Evolutionary conservation across 2,888 invertebrate genomes (phyloP), one percentile per base, ranked within the genome.

Genomic region (Tinea trinotella): DNA sequence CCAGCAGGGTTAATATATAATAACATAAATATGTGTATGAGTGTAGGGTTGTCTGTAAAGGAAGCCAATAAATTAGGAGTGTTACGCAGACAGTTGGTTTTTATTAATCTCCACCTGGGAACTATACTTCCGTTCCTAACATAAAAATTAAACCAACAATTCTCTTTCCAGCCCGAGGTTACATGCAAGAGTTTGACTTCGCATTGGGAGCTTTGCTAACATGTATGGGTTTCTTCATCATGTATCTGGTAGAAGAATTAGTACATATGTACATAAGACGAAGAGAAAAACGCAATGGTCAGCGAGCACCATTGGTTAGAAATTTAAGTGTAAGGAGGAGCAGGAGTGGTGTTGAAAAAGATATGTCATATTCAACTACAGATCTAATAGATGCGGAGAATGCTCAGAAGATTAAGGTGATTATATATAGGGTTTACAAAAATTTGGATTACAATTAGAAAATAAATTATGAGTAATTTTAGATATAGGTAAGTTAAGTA

Each of bases 231-330:
- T 93, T 93, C 76, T 92, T 93, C 73, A 74, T 90, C 18, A 92
- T 93, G 89, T 93, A 92, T 66, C 76, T 93, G 6, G 90, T 94
- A n/a, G 95, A 95, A 62, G 94, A 95, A 66, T 61, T 91, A 50
- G 92, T 94, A 1, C 94, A 94, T 65, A 67, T 88, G 50, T 91
- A 92, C 67, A 82, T 94, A 53, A 88, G 89, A 64, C 68, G 75
- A 3, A 72, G 89, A 44, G 86, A 87, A 62, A 75, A 70, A 57
- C 74, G 61, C 56, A 73, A 67, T 56, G 75, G 76, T 0, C 61
- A 66, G 15, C 54, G 61, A 0, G 58, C 76, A 10, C 76, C 75
- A 0, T 65, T 87, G 0, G 85, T 83, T 24, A 70, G 87, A 56
- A 85, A 83, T 58, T 64, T 87, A 10, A 86, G 86, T 59, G 64